phyloP scores from a whole-genome alignment of 2,113 vertebrate species.

The Orcinus orca region DNA sequence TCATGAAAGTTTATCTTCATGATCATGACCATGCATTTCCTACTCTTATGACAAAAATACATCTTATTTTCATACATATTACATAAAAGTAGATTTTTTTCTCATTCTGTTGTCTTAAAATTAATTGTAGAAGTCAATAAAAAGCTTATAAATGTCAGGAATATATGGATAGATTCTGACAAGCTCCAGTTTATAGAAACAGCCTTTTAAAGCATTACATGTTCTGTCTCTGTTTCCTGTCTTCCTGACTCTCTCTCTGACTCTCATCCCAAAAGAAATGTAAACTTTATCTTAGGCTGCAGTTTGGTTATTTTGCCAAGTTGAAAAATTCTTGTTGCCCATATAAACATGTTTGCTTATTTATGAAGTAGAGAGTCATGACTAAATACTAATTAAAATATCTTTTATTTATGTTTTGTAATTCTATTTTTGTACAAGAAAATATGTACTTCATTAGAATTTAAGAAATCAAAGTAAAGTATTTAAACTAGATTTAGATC shows the following conservation, averaged over 20 bases:
- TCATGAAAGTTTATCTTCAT: neutral
- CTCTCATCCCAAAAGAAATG: neutral
- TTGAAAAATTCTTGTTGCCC: neutral
- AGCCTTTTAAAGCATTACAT: neutral
- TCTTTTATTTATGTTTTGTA: neutral
- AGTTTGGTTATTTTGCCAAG: neutral
- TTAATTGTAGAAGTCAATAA: neutral
- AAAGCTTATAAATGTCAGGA: neutral
- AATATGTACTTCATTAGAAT: neutral
- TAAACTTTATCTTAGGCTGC: neutral
- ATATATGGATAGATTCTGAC: neutral
- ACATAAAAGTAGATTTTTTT: neutral
- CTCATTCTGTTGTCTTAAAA: neutral
- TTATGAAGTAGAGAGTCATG: neutral
- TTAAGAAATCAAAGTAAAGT: neutral
- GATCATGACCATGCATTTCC: neutral
- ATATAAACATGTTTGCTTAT: neutral
- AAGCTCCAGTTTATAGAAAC: neutral
- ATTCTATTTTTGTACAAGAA: neutral
- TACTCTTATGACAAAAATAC: neutral
- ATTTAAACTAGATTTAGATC: neutral
- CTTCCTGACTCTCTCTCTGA: neutral
- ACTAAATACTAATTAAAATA: neutral
- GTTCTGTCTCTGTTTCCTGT: neutral
- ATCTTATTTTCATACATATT: conserved; percentile 13